phyloP scores from a whole-genome alignment of 2,113 vertebrate genomes.

The Puffinus mauretanicus region DNA sequence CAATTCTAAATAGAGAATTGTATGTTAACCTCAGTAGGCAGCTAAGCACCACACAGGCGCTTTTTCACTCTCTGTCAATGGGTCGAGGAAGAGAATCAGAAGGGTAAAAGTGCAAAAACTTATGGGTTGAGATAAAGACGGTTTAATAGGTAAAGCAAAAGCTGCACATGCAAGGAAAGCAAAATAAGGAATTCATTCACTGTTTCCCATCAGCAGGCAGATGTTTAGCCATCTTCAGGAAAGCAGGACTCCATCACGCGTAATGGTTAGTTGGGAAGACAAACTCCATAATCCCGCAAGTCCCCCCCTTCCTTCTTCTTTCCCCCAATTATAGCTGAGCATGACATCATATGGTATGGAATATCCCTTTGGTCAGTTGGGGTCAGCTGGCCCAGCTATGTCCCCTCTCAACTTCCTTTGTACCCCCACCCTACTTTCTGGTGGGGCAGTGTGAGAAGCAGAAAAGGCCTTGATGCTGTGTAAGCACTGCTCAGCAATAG shows the following conservation, averaged over 20 bases:
- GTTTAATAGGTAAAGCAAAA: background rate
- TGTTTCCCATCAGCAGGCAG: background rate
- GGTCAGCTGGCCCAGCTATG: background rate
- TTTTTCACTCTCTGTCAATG: background rate
- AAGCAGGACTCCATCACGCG: accelerated
- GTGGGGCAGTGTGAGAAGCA: background rate
- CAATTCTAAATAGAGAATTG: background rate
- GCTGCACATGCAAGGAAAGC: background rate
- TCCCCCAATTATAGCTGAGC: background rate
- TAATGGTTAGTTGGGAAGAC: background rate
- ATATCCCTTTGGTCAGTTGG: background rate
- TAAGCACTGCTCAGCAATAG: background rate
- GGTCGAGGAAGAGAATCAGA: background rate
- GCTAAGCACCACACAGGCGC: background rate
- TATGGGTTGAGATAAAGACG: background rate
- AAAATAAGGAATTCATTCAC: background rate
- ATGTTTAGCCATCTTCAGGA: background rate
- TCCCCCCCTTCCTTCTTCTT: background rate
- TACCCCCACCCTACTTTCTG: accelerated
- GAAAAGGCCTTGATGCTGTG: background rate
- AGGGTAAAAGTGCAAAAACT: background rate
- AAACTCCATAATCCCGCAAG: background rate
- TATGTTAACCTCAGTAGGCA: background rate
- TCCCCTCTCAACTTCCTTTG: background rate
- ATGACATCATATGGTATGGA: background rate